Conservation (phyloP, 2,888 invertebrate species). For the Chirona hameri region DNA sequence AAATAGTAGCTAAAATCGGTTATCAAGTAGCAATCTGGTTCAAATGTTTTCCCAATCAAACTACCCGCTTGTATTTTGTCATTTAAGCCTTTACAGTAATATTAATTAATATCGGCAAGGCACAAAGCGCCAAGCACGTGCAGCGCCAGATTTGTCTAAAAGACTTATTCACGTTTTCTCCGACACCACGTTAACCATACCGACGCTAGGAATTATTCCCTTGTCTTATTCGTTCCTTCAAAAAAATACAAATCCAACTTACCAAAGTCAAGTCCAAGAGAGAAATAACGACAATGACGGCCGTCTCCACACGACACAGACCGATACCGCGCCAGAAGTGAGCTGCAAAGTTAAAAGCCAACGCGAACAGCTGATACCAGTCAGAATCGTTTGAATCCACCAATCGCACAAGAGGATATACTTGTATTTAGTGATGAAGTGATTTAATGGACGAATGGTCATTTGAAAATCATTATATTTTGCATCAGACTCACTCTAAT, state of each 20-base stretch:
- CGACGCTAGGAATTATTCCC: no score
- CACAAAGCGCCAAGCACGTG: neutral
- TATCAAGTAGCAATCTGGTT: no score
- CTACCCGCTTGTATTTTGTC: no score
- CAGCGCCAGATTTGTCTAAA: neutral
- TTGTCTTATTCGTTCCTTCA: neutral
- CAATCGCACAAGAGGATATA: neutral
- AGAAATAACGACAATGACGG: neutral
- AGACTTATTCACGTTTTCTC: no score
- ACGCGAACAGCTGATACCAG: neutral
- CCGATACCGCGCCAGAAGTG: conserved; percentile 10
- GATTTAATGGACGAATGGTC: no score
- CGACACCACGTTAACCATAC: no score
- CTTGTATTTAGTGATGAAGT: no score
- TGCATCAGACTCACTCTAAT: no score
- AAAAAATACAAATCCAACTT: neutral
- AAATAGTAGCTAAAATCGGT: no score
- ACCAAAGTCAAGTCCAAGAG: neutral
- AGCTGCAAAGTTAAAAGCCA: neutral
- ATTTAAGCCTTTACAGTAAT: no score
- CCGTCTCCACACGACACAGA: neutral
- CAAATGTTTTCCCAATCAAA: no score
- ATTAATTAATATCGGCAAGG: neutral
- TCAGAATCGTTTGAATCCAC: neutral
- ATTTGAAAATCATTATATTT: no score